These are phyloP conservation scores for Musca domestica DNA, from an alignment of 1,140 invertebrate genomes.

Conservation along the genomic window DNA sequence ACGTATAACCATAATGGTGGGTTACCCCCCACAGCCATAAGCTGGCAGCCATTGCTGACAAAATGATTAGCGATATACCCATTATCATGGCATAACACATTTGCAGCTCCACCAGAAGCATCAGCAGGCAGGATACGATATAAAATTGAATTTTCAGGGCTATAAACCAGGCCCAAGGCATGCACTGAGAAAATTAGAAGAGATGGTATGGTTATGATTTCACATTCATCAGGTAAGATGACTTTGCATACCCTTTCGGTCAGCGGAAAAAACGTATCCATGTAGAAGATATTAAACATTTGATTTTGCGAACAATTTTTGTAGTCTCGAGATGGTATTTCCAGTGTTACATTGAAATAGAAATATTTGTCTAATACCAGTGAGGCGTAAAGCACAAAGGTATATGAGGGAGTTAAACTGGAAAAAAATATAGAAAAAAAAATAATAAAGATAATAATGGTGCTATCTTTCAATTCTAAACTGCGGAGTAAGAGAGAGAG, in stretches of 20 bases:
- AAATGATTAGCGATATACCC: conserved; percentile 12
- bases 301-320: conserved; percentile 50
- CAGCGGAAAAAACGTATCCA: conserved; percentile 53
- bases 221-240: no score
- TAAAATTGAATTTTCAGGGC: conserved; percentile 32
- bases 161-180: conserved; percentile 34
- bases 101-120: conserved; percentile 29
- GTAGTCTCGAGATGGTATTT: conserved; percentile 47
- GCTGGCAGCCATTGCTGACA: conserved; percentile 26
- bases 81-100: conserved; percentile 28
- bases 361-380: conserved; percentile 41
- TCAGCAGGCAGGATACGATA: conserved; percentile 26
- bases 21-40: conserved; percentile 16
- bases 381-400: conserved; percentile 20
- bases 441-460: conserved; percentile 8
- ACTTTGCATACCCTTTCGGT: conserved; percentile 51
- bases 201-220: no score
- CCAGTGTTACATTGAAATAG: conserved; percentile 44
- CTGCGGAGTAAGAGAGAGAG: no score
- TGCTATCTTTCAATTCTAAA: no score
- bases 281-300: conserved; percentile 54
- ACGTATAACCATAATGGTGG: conserved; percentile 9
- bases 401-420: conserved; percentile 28
- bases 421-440: conserved; percentile 11
- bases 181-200: conserved; percentile 33